Percentiles rank a stretch among this genome's conserved stretches.
Conservation (phyloP, 2,797 vertebrate genomes). For the Dromococcyx pavoninus region DNA sequence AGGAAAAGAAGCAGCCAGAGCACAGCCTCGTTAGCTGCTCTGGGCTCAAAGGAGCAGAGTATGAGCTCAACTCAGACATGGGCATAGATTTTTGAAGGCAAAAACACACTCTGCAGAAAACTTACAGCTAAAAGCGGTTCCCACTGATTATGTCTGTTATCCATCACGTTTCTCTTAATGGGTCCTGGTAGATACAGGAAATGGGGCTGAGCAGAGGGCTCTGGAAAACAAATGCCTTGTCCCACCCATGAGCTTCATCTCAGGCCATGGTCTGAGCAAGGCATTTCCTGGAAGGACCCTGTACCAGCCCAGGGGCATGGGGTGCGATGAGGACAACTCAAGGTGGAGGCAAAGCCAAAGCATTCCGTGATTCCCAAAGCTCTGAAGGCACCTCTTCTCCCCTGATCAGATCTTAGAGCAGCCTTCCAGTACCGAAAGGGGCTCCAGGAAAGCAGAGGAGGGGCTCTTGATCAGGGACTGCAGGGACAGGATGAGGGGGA, state of each 20-base stretch:
- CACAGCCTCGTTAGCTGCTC: neutral
- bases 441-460: too few relatives aligned
- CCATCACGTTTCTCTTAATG: neutral
- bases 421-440: too few relatives aligned
- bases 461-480: too few relatives aligned
- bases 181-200: neutral
- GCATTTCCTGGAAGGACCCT: neutral
- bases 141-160: neutral
- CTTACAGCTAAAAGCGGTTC: neutral
- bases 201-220: neutral
- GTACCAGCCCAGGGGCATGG: too few relatives aligned
- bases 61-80: neutral
- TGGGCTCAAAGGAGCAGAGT: neutral
- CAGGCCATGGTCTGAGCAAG: fast-evolving
- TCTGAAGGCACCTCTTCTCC: neutral
- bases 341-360: too few relatives aligned
- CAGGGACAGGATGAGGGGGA: too few relatives aligned
- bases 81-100: neutral
- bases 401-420: too few relatives aligned
- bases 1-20: neutral
- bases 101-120: neutral
- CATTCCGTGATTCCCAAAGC: too few relatives aligned
- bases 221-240: neutral
- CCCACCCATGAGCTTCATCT: neutral
- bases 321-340: too few relatives aligned